Conservation (phyloP, 2,888 invertebrate species). For the Sarcophaga subvicina region DNA sequence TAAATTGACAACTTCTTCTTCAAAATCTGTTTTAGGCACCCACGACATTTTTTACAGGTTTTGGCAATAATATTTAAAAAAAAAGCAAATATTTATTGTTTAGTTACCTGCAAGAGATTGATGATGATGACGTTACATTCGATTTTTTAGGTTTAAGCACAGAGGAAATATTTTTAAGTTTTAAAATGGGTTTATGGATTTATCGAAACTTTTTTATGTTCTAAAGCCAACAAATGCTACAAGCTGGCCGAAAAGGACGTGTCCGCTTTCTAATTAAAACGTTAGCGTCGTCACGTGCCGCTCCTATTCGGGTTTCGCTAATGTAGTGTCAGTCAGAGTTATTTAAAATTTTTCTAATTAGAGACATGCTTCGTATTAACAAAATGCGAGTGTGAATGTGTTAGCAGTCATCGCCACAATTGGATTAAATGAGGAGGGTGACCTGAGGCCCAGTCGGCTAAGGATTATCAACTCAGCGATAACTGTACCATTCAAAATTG, state of each 20-base stretch:
- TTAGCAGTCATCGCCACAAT: too few species aligned
- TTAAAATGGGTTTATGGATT: not conserved
- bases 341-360: too few species aligned
- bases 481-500: too few species aligned
- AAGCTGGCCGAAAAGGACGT: not conserved
- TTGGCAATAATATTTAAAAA: not conserved
- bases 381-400: too few species aligned
- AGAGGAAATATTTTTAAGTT: slow-evolving; percentile 38
- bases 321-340: too few species aligned
- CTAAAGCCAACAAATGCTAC: not conserved
- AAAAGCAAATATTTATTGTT: not conserved
- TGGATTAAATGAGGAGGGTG: too few species aligned
- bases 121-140: not conserved
- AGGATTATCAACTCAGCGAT: too few species aligned
- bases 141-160: not conserved
- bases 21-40: slow-evolving; percentile 76
- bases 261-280: too few species aligned
- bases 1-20: slow-evolving; percentile 77
- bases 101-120: slow-evolving; percentile 29
- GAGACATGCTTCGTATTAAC: too few species aligned
- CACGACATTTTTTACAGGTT: slow-evolving; percentile 73
- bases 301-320: too few species aligned
- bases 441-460: too few species aligned
- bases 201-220: not conserved
- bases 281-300: too few species aligned